Percentiles rank a stretch among this genome's conserved stretches.
These are phyloP conservation scores for Ondatra zibethicus DNA, from an alignment of 2,113 vertebrate genomes.

Conservation along the genomic window DNA sequence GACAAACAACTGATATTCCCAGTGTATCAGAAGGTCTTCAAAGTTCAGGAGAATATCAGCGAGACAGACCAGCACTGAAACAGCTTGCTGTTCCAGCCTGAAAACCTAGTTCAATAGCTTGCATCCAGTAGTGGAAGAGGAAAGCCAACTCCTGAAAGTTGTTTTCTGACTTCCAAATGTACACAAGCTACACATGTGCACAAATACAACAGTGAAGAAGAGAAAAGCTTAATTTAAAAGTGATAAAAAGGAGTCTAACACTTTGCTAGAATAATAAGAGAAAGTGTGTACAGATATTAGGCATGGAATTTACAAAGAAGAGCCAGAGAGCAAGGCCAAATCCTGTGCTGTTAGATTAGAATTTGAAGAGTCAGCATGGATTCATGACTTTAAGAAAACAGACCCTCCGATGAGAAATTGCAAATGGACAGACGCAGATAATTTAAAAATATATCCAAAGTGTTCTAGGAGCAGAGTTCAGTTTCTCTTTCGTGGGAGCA, in stretches of 20 bases:
- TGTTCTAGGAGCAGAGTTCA: neutral
- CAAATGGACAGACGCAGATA: neutral
- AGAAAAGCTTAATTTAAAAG: neutral
- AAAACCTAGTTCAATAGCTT: neutral
- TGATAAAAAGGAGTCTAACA: neutral
- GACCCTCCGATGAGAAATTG: neutral
- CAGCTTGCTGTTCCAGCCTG: neutral
- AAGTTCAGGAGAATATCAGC: neutral
- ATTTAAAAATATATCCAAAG: neutral
- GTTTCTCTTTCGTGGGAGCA: neutral
- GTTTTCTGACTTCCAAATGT: neutral
- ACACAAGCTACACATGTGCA: neutral
- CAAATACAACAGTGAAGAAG: neutral
- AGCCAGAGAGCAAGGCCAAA: neutral
- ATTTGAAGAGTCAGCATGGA: neutral
- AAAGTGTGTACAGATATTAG: neutral
- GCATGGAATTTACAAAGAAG: neutral
- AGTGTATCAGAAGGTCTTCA: neutral
- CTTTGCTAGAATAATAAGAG: neutral
- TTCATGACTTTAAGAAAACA: neutral
- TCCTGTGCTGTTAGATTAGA: neutral
- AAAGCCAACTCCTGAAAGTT: neutral
- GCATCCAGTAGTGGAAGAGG: neutral
- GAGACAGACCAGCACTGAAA: neutral
- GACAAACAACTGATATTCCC: neutral